phyloP scores from a whole-genome alignment of 1,140 invertebrate genomes.

The Aphaenogaster floridana region DNA sequence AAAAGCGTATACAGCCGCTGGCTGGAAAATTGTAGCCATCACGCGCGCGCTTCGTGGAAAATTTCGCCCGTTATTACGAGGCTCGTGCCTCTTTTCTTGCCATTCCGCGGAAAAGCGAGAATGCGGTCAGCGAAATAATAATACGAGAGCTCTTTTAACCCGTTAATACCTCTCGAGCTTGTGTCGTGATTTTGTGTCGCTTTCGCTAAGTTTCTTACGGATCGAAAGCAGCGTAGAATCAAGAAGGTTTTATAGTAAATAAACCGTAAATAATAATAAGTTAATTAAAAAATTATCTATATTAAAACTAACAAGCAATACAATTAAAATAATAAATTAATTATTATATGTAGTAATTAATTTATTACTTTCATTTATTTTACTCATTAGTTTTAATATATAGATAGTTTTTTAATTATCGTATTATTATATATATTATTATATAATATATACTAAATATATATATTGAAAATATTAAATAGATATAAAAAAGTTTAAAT shows the following conservation, averaged over 20 bases:
- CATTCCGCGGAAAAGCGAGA: conserved; percentile 33
- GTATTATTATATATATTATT: too few relatives aligned
- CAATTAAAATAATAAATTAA: background rate
- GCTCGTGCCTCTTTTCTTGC: conserved; percentile 29
- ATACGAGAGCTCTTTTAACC: conserved; percentile 31
- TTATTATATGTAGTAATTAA: background rate
- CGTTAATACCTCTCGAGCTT: background rate
- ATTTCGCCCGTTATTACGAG: conserved; percentile 41
- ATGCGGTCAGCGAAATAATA: conserved; percentile 45
- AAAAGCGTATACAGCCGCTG: conserved; percentile 26
- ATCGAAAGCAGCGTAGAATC: background rate
- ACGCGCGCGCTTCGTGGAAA: conserved; percentile 35
- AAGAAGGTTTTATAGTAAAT: background rate
- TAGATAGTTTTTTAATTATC: too few relatives aligned
- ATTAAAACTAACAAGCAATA: background rate
- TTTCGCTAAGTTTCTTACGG: background rate
- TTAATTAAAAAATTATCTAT: conserved; percentile 6
- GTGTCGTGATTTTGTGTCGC: conserved; percentile 10
- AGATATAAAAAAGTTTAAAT: background rate
- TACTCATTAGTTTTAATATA: too few relatives aligned
- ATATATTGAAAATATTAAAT: background rate
- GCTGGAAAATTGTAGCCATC: conserved; percentile 48
- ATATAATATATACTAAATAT: too few relatives aligned
- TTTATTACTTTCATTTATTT: too few relatives aligned
- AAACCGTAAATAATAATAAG: background rate